Base-by-base conservation (phyloP, 2,888 invertebrate genomes). In the Leptogaster cylindrica region DNA sequence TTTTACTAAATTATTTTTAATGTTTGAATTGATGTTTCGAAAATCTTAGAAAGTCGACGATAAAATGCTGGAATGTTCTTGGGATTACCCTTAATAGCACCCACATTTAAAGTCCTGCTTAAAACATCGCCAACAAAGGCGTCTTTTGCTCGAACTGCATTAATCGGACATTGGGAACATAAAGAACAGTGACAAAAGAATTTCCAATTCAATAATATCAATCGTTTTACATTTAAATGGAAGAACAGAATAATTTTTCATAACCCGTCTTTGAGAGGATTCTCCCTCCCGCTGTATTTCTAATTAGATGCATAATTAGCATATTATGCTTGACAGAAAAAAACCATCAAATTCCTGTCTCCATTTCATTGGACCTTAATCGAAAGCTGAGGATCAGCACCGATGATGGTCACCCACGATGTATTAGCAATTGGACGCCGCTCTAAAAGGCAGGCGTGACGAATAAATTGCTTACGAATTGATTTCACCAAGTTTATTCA, bases 271-370 rank as follows among this genome's bases (percentile, higher is more conserved):
- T 41, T 41, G 18, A 50, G 18, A 23, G 36, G 3, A 12, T 7
- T 31, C 8, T 25, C 48, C 55, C 16, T 23, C n/a, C 39, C 12
- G 23, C 31, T 14, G 20, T n/a, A n/a, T 36, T 55, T 55, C 55
- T 55, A 55, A 55, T 55, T 55, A 55, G 55, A 55, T 55, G 55
- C 55, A 55, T 55, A 55, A n/a, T 55, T 55, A 55, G 55, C 55
- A 55, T 55, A 55, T 55, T 55, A 55, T 55, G 36, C 39, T 55
- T 23, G 36, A 36, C 18, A 39, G 31, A 31, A 25, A 55, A 23
- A n/a, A n/a, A n/a, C n/a, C n/a, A 55, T 55, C 36, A 55, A 23
- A 55, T 12, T 39, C 10, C 20, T 23, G 55, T n/a, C 55, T 55
- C 39, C 39, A 55, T 55, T 55, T 55, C 36, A 55, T 55, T 36